Percentiles rank a stretch among this genome's conserved stretches.
These are phyloP conservation scores for Suillia variegata DNA, from an alignment of 2,888 invertebrate species.

Conservation along the genomic window DNA sequence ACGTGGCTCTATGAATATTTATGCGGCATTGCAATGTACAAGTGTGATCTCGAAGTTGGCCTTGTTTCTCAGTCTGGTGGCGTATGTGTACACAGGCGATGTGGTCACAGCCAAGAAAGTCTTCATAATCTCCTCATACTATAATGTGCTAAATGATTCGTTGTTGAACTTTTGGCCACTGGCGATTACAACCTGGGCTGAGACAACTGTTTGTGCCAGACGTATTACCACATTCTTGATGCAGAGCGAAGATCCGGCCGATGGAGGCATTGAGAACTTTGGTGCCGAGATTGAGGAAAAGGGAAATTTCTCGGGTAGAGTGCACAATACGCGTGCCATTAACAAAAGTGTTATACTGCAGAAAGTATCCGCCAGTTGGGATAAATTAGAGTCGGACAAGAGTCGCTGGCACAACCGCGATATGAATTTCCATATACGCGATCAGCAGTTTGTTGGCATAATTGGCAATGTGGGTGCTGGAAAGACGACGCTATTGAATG, in stretches of 20 bases:
- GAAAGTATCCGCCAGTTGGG: conserved; percentile 65
- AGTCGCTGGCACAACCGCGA: conserved; percentile 46
- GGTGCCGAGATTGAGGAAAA: conserved; percentile 37
- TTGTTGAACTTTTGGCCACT: conserved; percentile 80
- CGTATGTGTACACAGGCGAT: conserved; percentile 70
- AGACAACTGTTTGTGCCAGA: conserved; percentile 74
- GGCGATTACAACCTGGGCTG: conserved; percentile 77
- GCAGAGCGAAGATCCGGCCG: conserved; percentile 48
- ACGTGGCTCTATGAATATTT: conserved; percentile 69
- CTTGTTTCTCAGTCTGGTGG: conserved; percentile 74
- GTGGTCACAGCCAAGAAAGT: conserved; percentile 75
- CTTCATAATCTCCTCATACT: conserved; percentile 80
- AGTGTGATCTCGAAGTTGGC: conserved; percentile 80
- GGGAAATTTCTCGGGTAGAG: conserved; percentile 41
- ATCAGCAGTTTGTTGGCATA: conserved; percentile 61
- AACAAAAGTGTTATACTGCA: conserved; percentile 58
- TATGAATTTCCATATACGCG: conserved; percentile 61
- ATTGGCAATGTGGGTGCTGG: conserved; percentile 78
- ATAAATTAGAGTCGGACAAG: conserved; percentile 40
- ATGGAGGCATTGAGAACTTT: conserved; percentile 45
- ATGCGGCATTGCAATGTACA: conserved; percentile 72
- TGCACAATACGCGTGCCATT: conserved; percentile 43
- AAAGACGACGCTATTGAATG: conserved; percentile 74
- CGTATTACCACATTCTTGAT: conserved; percentile 72
- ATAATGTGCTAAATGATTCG: conserved; percentile 76